phyloP scores from a whole-genome alignment of 2,113 vertebrate genomes.

The Ranitomeya variabilis region DNA sequence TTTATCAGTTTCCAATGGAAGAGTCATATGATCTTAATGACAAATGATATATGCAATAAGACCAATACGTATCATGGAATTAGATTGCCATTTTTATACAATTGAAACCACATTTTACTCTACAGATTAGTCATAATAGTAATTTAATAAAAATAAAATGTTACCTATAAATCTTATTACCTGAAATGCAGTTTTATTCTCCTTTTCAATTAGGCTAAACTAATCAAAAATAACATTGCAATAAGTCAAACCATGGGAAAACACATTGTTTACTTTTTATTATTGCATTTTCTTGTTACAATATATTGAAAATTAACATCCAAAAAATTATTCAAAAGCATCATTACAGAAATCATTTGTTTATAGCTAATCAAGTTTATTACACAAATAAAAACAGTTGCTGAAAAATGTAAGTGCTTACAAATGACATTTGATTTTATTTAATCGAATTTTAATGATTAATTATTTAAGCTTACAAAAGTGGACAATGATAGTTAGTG shows the following conservation, averaged over 20 bases:
- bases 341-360: not conserved
- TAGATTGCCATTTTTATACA: constrained; percentile 52
- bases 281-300: not conserved
- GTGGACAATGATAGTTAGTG: too few relatives aligned
- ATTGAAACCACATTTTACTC: constrained; percentile 52
- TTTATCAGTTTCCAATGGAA: not conserved
- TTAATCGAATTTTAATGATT: not conserved
- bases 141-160: constrained; percentile 53
- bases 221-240: constrained; percentile 45
- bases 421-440: not conserved
- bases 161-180: constrained; percentile 55
- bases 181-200: constrained; percentile 47
- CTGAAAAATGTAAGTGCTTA: not conserved
- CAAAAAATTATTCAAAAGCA: not conserved
- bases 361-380: not conserved
- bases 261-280: not conserved
- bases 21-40: constrained; percentile 43
- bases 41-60: constrained; percentile 51
- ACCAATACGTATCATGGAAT: constrained; percentile 49
- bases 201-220: constrained; percentile 51
- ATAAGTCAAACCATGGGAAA: constrained; percentile 47
- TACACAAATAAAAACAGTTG: not conserved
- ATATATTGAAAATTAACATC: constrained; percentile 5
- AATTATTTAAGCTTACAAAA: not conserved
- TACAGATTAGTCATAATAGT: constrained; percentile 53